Evolutionary conservation across 2,888 invertebrate species (phyloP).

Genomic region (Aplocera efformata): DNA sequence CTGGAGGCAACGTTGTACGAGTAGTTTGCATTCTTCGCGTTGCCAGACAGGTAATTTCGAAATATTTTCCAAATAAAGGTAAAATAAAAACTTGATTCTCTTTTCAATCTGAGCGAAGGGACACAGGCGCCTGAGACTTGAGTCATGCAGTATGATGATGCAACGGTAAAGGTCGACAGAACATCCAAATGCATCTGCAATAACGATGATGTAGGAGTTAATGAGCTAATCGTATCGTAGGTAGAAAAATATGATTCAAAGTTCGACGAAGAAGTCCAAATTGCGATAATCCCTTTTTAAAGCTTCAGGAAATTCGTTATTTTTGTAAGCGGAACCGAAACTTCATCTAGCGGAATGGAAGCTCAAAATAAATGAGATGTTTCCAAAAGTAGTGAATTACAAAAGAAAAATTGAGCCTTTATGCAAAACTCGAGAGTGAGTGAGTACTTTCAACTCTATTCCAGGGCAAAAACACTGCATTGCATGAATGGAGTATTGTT

Average conservation of each 20-base stretch:
- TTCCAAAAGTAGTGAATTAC: background rate
- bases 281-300: too few relatives aligned
- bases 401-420: background rate
- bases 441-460: conserved; percentile 1
- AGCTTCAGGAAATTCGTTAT: too few relatives aligned
- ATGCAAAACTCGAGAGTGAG: conserved; percentile 9
- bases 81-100: conserved; percentile 10
- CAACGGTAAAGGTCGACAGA: conserved; percentile 24
- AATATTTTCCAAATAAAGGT: conserved; percentile 10
- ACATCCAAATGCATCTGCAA: conserved; percentile 21
- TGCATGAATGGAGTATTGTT: conserved; percentile 26
- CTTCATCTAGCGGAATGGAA: too few relatives aligned
- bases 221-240: conserved; percentile 14
- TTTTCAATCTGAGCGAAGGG: conserved; percentile 8
- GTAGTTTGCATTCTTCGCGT: conserved; percentile 7
- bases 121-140: conserved; percentile 13
- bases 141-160: conserved; percentile 29
- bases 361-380: background rate
- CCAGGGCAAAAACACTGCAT: too few relatives aligned
- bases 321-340: too few relatives aligned
- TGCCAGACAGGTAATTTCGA: conserved; percentile 6
- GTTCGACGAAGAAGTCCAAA: too few relatives aligned
- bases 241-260: conserved; percentile 7
- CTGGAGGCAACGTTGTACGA: conserved; percentile 7
- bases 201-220: conserved; percentile 25